These are phyloP conservation scores for Unio pictorum DNA, from an alignment of 2,888 invertebrate genomes.

Conservation along the genomic window DNA sequence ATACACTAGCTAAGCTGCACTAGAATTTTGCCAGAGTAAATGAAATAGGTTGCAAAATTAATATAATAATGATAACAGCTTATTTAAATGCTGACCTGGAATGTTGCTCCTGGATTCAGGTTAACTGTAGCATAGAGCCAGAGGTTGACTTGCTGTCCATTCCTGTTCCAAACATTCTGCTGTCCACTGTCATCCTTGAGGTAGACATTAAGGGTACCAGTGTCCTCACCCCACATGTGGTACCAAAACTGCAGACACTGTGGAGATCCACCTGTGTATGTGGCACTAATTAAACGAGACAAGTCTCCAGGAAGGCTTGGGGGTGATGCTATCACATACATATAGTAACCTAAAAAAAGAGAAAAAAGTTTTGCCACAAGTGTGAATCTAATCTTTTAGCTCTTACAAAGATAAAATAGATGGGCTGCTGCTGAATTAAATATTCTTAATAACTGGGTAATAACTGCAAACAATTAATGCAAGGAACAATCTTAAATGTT, in stretches of 20 bases:
- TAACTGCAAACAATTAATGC: no score
- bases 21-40: no score
- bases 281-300: conserved; percentile 70
- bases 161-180: conserved; percentile 40
- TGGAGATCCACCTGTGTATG: conserved; percentile 24
- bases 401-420: no score
- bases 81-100: conserved; percentile 16
- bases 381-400: not conserved
- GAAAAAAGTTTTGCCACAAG: not conserved
- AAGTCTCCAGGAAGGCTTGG: conserved; percentile 76
- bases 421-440: no score
- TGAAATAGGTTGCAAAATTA: not conserved
- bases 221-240: conserved; percentile 61
- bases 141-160: conserved; percentile 54
- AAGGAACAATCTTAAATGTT: no score
- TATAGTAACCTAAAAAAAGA: conserved; percentile 51
- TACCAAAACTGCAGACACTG: conserved; percentile 68
- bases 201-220: conserved; percentile 56
- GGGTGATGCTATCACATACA: conserved; percentile 69
- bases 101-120: conserved; percentile 18
- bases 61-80: no score
- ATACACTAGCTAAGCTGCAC: no score
- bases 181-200: conserved; percentile 38
- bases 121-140: conserved; percentile 54
- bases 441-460: no score